Evolutionary conservation across 2,797 vertebrate species (phyloP), one percentile per base, ranked within the genome.

Genomic region (Vultur gryphus): DNA sequence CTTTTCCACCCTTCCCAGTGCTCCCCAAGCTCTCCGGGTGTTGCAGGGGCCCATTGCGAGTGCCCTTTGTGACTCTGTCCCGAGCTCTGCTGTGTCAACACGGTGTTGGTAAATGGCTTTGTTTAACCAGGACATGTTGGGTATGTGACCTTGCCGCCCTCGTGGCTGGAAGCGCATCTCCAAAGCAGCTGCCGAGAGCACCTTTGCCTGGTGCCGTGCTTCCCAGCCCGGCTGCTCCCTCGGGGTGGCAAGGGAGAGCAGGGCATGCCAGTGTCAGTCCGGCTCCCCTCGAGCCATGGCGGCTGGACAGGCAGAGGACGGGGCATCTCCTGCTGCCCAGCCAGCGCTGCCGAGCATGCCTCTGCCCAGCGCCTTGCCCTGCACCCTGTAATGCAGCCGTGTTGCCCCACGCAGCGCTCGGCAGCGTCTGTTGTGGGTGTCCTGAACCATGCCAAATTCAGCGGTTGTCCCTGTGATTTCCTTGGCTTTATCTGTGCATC

Each of bases 31-130:
- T 69, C 55, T 24, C 13, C 1, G 70, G 72, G 75, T 54, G 52
- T 46, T 51, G 39, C 91, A 76, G 94, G 90, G 79, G 49, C 94
- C 94, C 87, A 17, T 48, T 61, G 59, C 28, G 3, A 73, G 66
- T 96, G 97, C 97, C 97, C 97, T 97, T 97, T 97, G 97, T 96
- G 96, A 96, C 95, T 97, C 87, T 89, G 95, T 95, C 96, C 96
- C 25, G 10, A 95, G 89, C 92, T 94, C 87, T 91, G 96, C 97
- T 97, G 91, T 97, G 97, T 97, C 97, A 97, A 97, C 89, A 97
- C 26, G 31, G 46, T 78, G 93, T 96, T 93, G 94, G 96, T 96
- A 97, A 97, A 97, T 62, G 94, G 94, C 83, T 96, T 95, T 97
- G 96, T 97, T 97, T 97, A 94, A 95, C 93, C 94, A 94, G 94